Evolutionary conservation across 1,140 invertebrate species (phyloP).

Genomic region (Heliconius hewitsoni): DNA sequence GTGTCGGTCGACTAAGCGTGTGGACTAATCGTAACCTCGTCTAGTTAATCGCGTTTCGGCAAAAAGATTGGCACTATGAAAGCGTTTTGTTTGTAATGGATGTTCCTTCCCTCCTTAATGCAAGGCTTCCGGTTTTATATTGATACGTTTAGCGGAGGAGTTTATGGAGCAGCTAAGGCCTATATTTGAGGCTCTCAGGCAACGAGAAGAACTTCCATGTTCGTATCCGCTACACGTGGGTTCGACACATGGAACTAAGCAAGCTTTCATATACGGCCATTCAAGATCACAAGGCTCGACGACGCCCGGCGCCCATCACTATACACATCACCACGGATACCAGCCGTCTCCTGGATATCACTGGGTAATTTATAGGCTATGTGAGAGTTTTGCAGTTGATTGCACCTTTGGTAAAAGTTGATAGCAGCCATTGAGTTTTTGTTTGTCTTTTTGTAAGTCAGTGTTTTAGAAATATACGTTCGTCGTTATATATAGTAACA

Average conservation of each 20-base stretch:
- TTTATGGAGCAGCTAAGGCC: constrained; percentile 95
- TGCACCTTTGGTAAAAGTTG: constrained; percentile 56
- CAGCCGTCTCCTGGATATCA: constrained; percentile 77
- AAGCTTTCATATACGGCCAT: constrained; percentile 81
- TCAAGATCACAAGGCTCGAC: constrained; percentile 78
- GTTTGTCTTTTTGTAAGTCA: constrained; percentile 51
- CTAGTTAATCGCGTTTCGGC: constrained; percentile 59
- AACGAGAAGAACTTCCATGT: constrained; percentile 92
- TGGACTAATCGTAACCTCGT: constrained; percentile 65
- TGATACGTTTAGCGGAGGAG: constrained; percentile 90
- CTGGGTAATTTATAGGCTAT: constrained; percentile 77
- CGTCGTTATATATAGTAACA: constrained; percentile 18
- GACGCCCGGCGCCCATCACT: constrained; percentile 73
- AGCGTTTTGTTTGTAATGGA: constrained; percentile 55
- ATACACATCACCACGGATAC: constrained; percentile 77
- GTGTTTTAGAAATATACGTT: constrained; percentile 36
- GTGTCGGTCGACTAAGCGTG: constrained; percentile 66
- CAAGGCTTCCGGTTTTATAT: constrained; percentile 74
- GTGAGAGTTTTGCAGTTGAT: constrained; percentile 65
- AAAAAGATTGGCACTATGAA: constrained; percentile 79
- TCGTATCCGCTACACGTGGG: constrained; percentile 93
- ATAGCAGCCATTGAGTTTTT: constrained; percentile 56
- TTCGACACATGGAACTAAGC: constrained; percentile 81
- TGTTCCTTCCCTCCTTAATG: constrained; percentile 65
- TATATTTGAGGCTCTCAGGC: constrained; percentile 94